Evolutionary conservation across 2,888 invertebrate species (phyloP).

Genomic region (Dusona sp.): DNA sequence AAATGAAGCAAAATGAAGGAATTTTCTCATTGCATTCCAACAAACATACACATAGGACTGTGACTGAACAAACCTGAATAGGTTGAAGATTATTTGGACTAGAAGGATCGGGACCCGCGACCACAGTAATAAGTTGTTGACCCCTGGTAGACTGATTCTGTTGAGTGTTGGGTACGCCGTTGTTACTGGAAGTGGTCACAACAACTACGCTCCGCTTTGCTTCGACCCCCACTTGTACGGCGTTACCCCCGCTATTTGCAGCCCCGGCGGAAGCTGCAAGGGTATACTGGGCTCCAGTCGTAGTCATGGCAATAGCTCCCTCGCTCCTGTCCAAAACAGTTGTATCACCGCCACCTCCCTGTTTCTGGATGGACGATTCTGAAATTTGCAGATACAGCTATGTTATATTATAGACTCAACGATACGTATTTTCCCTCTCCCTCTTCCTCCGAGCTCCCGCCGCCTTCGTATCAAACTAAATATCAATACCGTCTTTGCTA

Average conservation of each 20-base stretch:
- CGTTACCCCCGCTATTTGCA: conserved; percentile 81
- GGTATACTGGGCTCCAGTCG: conserved; percentile 84
- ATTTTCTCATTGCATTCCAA: neutral
- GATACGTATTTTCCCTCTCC: conserved; percentile 34
- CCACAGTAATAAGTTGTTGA: conserved; percentile 83
- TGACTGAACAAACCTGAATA: conserved; percentile 80
- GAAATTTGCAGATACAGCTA: conserved; percentile 73
- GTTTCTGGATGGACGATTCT: conserved; percentile 79
- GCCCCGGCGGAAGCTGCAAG: conserved; percentile 83
- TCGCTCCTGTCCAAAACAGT: conserved; percentile 79
- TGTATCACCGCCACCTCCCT: conserved; percentile 79
- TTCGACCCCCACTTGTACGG: conserved; percentile 81
- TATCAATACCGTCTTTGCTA: conserved; percentile 78
- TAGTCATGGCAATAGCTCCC: conserved; percentile 84
- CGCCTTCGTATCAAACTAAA: conserved; percentile 70
- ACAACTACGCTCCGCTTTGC: conserved; percentile 82
- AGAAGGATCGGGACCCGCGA: conserved; percentile 82
- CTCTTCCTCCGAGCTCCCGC: neutral
- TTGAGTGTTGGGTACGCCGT: conserved; percentile 78
- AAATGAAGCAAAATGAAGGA: neutral
- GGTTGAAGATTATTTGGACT: conserved; percentile 83
- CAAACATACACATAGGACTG: neutral
- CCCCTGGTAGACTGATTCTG: conserved; percentile 82
- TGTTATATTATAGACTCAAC: conserved; percentile 48
- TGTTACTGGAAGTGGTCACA: conserved; percentile 83